Evolutionary conservation across 53 echinoderm and acorn worm genomes (phyloP), one percentile per base, ranked within the genome.

Genomic region (Paelopatides confundens): DNA sequence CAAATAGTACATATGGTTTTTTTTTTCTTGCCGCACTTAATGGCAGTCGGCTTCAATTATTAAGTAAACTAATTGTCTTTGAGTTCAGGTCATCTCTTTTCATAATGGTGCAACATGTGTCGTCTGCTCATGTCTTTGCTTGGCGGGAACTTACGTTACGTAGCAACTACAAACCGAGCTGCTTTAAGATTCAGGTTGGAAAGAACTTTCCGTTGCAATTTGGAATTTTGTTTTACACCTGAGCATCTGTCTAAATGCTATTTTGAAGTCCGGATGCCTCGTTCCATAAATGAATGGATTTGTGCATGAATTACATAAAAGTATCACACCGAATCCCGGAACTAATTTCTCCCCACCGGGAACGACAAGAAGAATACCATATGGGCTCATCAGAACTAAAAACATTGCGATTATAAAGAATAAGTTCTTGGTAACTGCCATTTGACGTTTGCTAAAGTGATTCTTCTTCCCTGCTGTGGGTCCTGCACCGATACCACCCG

Each of bases 351-450:
- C 90, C 1, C 94, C 94, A 11, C 96, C 96, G 2, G 96, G 96
- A 4, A 94, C 51, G 37, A 93, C 90, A 2, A 94, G 82, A 50
- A 93, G 65, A 53, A 96, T 64, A 65, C 87, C 91, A 74, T 96
- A 96, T 1, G 96, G 96, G 2, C 88, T 85, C 48, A 92, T 92
- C 31, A 93, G 82, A 39, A 92, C 28, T 35, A 96, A 81, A 53
- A 96, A 96, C 28, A 94, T 58, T 12, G 88, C 62, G 86, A 96
- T 92, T 63, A 96, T 89, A 63, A 94, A 77, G 40, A 96, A 89
- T 58, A 96, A 83, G 87, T 96, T 96, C 74, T 93, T 94, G 12
- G 96, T 96, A 65, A 96, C 92, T 2, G 90, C 86, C 96, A 96
- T 92, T 68, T 96, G 96, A 24, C 96, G 77, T 65, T 90, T 88